Conservation (phyloP, 2,797 vertebrate species). For the Spheniscus humboldti region DNA sequence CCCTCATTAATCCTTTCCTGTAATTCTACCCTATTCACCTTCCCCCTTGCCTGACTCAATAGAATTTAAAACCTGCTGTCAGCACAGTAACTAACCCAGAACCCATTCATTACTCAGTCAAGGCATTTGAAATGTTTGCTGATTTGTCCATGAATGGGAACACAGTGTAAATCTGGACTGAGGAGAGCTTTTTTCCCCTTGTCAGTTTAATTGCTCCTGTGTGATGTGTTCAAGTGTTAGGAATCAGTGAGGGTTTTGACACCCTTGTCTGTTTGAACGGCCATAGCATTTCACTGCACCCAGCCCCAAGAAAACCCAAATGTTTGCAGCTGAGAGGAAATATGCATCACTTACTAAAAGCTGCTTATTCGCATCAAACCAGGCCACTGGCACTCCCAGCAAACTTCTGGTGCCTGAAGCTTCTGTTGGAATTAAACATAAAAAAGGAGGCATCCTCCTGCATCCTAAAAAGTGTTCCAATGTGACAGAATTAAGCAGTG, state of each 20-base stretch:
- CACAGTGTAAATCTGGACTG: slow-evolving; percentile 63
- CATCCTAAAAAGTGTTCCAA: not conserved
- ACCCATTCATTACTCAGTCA: slow-evolving; percentile 75
- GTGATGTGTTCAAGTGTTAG: slow-evolving; percentile 36
- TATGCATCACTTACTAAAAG: slow-evolving; percentile 29
- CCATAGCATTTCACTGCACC: slow-evolving; percentile 3
- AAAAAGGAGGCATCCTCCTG: not conserved
- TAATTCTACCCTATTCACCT: slow-evolving; percentile 77
- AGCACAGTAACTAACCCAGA: slow-evolving; percentile 72
- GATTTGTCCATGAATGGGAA: slow-evolving; percentile 71
- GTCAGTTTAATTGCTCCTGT: slow-evolving; percentile 61
- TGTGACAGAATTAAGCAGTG: not conserved
- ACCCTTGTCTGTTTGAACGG: slow-evolving; percentile 19
- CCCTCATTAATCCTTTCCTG: slow-evolving; percentile 79
- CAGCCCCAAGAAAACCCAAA: not conserved
- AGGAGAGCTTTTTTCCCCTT: slow-evolving; percentile 30
- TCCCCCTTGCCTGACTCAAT: slow-evolving; percentile 69
- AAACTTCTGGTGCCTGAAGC: not conserved
- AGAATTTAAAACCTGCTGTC: slow-evolving; percentile 79
- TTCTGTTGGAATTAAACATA: not conserved
- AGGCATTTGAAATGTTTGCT: slow-evolving; percentile 72
- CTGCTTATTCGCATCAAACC: slow-evolving; percentile 40
- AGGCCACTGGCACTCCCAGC: not conserved
- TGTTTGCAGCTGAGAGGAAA: slow-evolving; percentile 39
- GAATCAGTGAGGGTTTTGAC: slow-evolving; percentile 46